These are phyloP conservation scores for Papilio xuthus DNA, from an alignment of 1,140 invertebrate species.

Conservation along the genomic window DNA sequence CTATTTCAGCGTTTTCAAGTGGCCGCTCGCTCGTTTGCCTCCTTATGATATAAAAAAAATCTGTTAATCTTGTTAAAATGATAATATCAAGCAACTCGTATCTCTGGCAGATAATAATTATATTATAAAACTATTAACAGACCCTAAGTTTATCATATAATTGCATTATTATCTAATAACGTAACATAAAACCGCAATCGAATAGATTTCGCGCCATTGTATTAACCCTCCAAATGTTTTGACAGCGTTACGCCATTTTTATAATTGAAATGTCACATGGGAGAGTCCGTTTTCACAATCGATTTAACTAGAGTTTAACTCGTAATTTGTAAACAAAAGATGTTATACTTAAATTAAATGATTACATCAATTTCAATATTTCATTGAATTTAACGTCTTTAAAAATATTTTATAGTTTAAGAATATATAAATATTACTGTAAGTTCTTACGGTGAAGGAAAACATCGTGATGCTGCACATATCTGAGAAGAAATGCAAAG, in stretches of 20 bases:
- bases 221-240: slow-evolving; percentile 41
- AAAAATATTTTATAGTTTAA: too few relatives aligned
- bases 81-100: not conserved
- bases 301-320: slow-evolving; percentile 7
- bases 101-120: slow-evolving; percentile 27
- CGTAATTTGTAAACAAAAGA: not conserved
- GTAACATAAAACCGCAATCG: slow-evolving; percentile 41
- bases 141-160: slow-evolving; percentile 38
- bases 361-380: too few relatives aligned
- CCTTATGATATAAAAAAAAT: too few relatives aligned
- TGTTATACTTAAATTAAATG: too few relatives aligned
- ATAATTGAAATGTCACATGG: slow-evolving; percentile 38
- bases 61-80: not conserved
- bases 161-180: slow-evolving; percentile 44
- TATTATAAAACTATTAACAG: slow-evolving; percentile 34
- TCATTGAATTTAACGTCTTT: too few relatives aligned
- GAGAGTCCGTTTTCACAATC: not conserved
- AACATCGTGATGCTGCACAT: too few relatives aligned
- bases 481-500: too few relatives aligned
- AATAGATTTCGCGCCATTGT: slow-evolving; percentile 36
- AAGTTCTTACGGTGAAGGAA: too few relatives aligned
- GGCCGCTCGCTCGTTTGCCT: too few relatives aligned
- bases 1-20: too few relatives aligned
- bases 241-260: slow-evolving; percentile 39
- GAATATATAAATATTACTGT: too few relatives aligned